These are phyloP conservation scores for Formica exsecta DNA, from an alignment of 1,140 invertebrate genomes.

Conservation along the genomic window DNA sequence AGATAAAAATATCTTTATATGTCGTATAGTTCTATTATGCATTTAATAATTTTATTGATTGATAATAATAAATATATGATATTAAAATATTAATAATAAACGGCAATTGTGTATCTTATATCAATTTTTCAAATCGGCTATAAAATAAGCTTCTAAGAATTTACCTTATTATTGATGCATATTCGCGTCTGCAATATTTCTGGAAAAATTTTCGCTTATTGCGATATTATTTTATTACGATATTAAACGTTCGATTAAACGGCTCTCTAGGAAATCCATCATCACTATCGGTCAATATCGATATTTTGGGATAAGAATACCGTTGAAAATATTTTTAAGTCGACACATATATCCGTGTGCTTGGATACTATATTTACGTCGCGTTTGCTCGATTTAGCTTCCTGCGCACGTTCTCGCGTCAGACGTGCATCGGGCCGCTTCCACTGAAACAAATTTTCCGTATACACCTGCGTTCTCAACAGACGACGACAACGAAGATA, in stretches of 20 bases:
- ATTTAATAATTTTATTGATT: no score
- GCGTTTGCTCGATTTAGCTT: conserved; percentile 29
- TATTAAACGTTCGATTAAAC: conserved; percentile 2
- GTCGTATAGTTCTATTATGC: no score
- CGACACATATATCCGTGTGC: not conserved
- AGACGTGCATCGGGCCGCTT: conserved; percentile 18
- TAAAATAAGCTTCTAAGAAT: not conserved
- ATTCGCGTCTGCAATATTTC: not conserved
- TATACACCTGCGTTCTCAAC: conserved; percentile 9
- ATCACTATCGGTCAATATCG: conserved; percentile 19
- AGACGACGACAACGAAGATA: not conserved
- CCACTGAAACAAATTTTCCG: conserved; percentile 34
- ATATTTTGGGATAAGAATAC: conserved; percentile 42
- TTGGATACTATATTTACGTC: conserved; percentile 6
- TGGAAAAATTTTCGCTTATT: not conserved
- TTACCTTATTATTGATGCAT: conserved; percentile 4
- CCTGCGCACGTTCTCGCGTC: conserved; percentile 11
- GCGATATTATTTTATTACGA: not conserved
- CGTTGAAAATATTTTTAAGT: conserved; percentile 34
- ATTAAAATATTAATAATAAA: no score
- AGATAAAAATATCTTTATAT: no score
- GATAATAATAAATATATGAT: no score
- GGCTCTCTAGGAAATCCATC: conserved; percentile 1
- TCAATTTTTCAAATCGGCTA: no score
- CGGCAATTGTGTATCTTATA: no score